Evolutionary conservation across 2,797 vertebrate species (phyloP).

Genomic region (Hypotaenidia philippensis): DNA sequence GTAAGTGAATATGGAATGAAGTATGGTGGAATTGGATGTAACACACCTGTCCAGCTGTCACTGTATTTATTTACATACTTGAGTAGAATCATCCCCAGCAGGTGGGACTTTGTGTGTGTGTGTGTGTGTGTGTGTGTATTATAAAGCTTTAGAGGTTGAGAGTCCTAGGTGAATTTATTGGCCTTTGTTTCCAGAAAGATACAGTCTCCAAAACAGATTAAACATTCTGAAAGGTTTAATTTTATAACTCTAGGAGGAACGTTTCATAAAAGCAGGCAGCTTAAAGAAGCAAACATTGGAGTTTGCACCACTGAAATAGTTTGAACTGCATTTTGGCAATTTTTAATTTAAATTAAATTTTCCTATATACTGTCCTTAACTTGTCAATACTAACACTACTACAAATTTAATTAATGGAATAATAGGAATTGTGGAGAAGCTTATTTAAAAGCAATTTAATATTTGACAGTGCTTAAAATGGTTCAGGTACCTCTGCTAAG

Average conservation of each 20-base stretch:
- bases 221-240: neutral
- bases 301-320: neutral
- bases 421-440: neutral
- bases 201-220: constrained; percentile 13
- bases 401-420: neutral
- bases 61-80: constrained; percentile 45
- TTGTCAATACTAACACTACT: neutral
- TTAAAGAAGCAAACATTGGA: neutral
- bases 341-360: neutral
- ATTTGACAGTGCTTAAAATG: neutral
- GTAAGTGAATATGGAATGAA: constrained; percentile 42
- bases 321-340: neutral
- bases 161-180: constrained; percentile 20
- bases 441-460: neutral
- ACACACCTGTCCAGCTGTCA: constrained; percentile 35
- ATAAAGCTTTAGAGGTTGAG: neutral
- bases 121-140: neutral
- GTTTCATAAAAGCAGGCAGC: neutral
- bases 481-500: neutral
- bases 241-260: neutral
- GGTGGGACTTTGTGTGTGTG: neutral
- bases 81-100: constrained; percentile 10
- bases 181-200: constrained; percentile 10
- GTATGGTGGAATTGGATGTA: constrained; percentile 4
- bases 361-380: neutral